Evolutionary conservation across 23 tunicate species (phyloP), one percentile per base, ranked within the genome.

Genomic region (Ascidia mentula): DNA sequence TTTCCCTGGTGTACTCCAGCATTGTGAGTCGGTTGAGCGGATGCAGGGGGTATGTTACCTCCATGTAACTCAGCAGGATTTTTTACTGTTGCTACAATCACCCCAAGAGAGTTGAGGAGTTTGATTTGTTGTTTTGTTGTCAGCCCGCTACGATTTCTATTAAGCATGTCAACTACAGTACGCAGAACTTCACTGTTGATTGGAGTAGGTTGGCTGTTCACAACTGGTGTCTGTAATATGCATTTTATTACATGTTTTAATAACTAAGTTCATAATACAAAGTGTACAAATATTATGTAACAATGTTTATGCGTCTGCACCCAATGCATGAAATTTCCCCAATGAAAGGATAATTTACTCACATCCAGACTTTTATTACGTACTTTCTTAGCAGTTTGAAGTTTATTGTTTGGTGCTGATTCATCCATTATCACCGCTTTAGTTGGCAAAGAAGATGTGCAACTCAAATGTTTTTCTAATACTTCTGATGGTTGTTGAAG

Each of bases 81-180:
- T 37, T 79, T 71, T 32, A 79, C 82, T 2, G 90, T 86, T 61
- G 90, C 90, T 15, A 91, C 89, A 46, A 83, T 61, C 17, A 91
- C 83, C 9, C 90, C 90, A 38, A 91, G 77, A 5, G 97, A 91
- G 37, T 82, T 84, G 18, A 91, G 69, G 22, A 86, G 60, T 13
- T 77, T 73, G 18, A 91, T 72, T 37, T 91, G 97, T 69, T 91
- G 90, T 61, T 91, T 82, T 31, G 89, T 65, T 20, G 87, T 76
- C 59, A 86, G 45, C 12, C 75, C 42, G 39, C 79, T 78, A 36
- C 72, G 90, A 45, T 86, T 86, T 59, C 79, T 77, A 59, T 86
- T 86, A 60, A 86, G 90, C 37, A 86, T 65, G 53, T 86, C 90
- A 7, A 86, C 84, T 32, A 86, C 81, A 17, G 90, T 82, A 59